Evolutionary conservation across 2,797 vertebrate genomes (phyloP), one percentile per base, ranked within the genome.

Genomic region (Oophaga sylvatica): DNA sequence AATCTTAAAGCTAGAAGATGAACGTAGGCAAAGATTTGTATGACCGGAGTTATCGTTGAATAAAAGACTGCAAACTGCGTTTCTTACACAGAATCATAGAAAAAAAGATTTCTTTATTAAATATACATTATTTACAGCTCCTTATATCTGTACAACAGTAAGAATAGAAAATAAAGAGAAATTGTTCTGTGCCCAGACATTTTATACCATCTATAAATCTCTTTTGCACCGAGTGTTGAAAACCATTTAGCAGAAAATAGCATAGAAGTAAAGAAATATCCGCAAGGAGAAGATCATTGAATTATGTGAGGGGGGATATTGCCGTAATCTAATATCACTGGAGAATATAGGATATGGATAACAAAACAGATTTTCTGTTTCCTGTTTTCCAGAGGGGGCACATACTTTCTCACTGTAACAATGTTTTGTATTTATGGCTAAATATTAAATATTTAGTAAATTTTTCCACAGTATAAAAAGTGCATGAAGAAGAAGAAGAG

Each of bases 81-180:
- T 80, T 95, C 94, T 95, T 95, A 96, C 48, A 53, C 48, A 0
- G 48, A 53, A 53, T 53, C 48, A 53, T 53, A 53, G 48, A 95
- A 96, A 97, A 96, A 82, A 95, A 90, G 92, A 90, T 92, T 90
- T 95, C 92, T 96, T 96, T 97, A 97, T 97, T 97, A 97, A 97
- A 97, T 96, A 97, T 96, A 96, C 96, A 96, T 91, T 96, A 96
- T 96, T 93, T 96, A 97, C 96, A 97, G 93, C 92, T 95, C 94
- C 94, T 92, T 89, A 92, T 94, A 90, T 93, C 94, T 97, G 94
- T 97, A 97, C 95, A 97, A 95, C 94, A 95, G 90, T 93, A 96
- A 95, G 92, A 93, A 95, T 96, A 96, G 92, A 96, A 97, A 97
- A 97, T 93, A 94, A 95, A 94, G 93, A 95, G 93, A 95, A 95